Evolutionary conservation across 2,113 vertebrate genomes (phyloP), one percentile per base, ranked within the genome.

Genomic region (Zingel zingel): DNA sequence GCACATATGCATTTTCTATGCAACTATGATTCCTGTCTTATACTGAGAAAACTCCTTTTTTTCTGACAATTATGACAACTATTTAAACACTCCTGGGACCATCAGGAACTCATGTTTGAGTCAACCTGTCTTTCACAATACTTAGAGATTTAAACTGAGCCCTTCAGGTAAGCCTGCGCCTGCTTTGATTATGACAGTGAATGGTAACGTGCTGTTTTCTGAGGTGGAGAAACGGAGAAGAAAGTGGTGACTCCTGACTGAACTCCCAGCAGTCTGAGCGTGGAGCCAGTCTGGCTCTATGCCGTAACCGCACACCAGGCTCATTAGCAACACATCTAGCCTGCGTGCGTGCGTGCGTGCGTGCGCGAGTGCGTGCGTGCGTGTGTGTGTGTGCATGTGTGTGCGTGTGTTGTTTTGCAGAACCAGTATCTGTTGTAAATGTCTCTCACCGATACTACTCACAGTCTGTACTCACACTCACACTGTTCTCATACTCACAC

Each of bases 261-360:
- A 93, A 94, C 94, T 93, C 90, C 88, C 91, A 71, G 84, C 58
- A 84, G 92, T 92, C 72, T 87, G 86, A 74, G 80, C 23, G 43
- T 51, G 85, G 84, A 92, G 90, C 79, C 82, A 12, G 86, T 90
- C 91, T 93, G 90, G 84, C 88, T 88, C 76, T 78, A 75, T 15
- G 43, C 67, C 59, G 83, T 91, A 92, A 91, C 89, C 77, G 15
- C 89, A 92, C 91, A 91, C 90, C 84, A 83, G 80, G 79, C 91
- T 93, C 92, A 93, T 94, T 93, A 93, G 86, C 88, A 88, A 73
- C 83, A 88, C 51, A 86, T 88, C 86, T 69, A 77, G 80, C 63
- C 62, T 6, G 74, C 75, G 80, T 74, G 83, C 58, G 45, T 59
- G 74, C 54, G 13, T 58, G 83, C 39, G 78, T 67, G 77, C 67